Evolutionary conservation across 2,888 invertebrate species (phyloP).

Genomic region (Lithophane socia): DNA sequence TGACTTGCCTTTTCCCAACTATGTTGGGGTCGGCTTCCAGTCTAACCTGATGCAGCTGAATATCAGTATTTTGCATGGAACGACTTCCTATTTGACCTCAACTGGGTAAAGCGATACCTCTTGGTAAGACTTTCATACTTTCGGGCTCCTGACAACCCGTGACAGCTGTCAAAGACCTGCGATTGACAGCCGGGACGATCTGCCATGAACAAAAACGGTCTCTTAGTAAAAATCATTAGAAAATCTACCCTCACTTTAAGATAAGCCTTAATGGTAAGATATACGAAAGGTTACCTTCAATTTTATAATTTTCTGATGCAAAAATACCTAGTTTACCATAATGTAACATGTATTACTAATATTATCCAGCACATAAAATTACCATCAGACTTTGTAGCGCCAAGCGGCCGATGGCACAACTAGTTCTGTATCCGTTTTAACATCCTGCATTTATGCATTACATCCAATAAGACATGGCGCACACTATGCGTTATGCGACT

Average conservation of each 20-base stretch:
- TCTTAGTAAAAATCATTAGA: not conserved
- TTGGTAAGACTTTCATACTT: too few relatives aligned
- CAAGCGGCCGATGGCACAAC: conserved; percentile 37
- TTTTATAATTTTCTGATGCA: conserved; percentile 11
- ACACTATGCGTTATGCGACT: not conserved
- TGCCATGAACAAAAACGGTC: not conserved
- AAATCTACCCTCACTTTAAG: not conserved
- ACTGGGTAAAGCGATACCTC: too few relatives aligned
- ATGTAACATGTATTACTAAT: not conserved
- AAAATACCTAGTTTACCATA: conserved; percentile 3
- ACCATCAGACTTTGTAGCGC: conserved; percentile 6
- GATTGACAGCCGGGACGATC: too few relatives aligned
- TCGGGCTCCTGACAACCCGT: too few relatives aligned
- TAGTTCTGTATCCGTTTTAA: conserved; percentile 47
- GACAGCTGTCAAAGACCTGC: too few relatives aligned
- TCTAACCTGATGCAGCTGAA: too few relatives aligned
- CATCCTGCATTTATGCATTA: conserved; percentile 43
- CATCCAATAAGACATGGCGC: conserved; percentile 2
- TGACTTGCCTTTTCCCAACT: too few relatives aligned
- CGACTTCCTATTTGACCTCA: too few relatives aligned
- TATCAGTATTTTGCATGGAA: too few relatives aligned
- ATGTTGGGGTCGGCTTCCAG: too few relatives aligned
- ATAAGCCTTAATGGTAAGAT: not conserved
- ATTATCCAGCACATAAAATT: conserved; percentile 1
- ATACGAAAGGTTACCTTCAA: not conserved